phyloP scores from a whole-genome alignment of 1,140 invertebrate genomes.

The Uloborus diversus region DNA sequence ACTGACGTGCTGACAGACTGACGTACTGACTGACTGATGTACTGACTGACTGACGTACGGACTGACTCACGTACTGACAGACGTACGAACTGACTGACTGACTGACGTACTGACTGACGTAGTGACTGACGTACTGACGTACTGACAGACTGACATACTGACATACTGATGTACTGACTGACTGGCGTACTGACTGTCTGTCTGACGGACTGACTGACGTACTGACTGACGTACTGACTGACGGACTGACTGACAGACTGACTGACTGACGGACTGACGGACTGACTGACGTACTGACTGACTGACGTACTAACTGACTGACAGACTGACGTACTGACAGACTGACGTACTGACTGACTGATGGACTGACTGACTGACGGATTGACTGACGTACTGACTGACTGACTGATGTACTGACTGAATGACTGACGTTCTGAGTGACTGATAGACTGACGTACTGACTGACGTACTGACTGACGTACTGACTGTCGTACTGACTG shows the following conservation, averaged over 20 bases:
- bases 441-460: not conserved
- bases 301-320: not conserved
- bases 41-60: not conserved
- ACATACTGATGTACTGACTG: not conserved
- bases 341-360: not conserved
- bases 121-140: not conserved
- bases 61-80: not conserved
- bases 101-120: not conserved
- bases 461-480: not conserved
- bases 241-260: not conserved
- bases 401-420: not conserved
- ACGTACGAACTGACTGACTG: not conserved
- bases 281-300: not conserved
- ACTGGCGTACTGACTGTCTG: not conserved
- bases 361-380: not conserved
- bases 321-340: not conserved
- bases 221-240: not conserved
- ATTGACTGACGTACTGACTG: not conserved
- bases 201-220: not conserved
- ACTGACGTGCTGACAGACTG: not conserved
- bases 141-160: not conserved
- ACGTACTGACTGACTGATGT: not conserved
- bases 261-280: not conserved
- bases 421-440: not conserved
- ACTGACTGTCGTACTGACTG: not conserved